Conservation (phyloP, 2,888 invertebrate genomes). For the Eupithecia insigniata region DNA sequence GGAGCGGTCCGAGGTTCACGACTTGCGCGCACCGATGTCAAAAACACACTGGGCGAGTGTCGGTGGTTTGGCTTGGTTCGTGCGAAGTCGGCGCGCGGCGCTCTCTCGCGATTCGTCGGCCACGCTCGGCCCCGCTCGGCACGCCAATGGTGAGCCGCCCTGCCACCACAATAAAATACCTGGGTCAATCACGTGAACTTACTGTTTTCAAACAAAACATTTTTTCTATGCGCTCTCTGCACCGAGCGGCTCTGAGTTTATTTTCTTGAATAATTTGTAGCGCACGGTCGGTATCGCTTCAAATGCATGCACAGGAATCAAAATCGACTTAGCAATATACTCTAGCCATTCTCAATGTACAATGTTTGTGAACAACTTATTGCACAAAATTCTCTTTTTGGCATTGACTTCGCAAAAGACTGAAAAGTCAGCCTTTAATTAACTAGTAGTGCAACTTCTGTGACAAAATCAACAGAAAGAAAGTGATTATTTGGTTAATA, state of each 20-base stretch:
- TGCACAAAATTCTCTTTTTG: too few species aligned
- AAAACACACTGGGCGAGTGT: conserved; percentile 85
- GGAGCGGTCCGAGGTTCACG: conserved; percentile 85
- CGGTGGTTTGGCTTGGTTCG: conserved; percentile 70
- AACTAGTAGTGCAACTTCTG: too few species aligned
- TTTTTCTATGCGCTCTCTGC: conserved; percentile 66
- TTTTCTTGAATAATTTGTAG: conserved; percentile 56
- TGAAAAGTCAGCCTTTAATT: too few species aligned
- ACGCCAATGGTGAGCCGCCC: conserved; percentile 78
- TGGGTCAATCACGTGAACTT: conserved; percentile 88
- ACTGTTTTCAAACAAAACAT: conserved; percentile 89
- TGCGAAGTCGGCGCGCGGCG: conserved; percentile 64
- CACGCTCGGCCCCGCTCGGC: conserved; percentile 74
- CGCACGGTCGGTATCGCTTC: conserved; percentile 45
- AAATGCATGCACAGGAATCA: conserved; percentile 39
- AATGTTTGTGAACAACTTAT: too few species aligned
- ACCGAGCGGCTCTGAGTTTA: conserved; percentile 26
- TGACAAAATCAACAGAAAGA: too few species aligned
- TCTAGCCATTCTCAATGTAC: too few species aligned
- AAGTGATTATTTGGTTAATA: too few species aligned
- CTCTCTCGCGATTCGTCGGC: conserved; percentile 61
- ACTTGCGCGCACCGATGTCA: conserved; percentile 87
- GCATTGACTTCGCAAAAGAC: too few species aligned
- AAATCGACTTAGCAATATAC: conserved; percentile 13
- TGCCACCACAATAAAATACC: conserved; percentile 77